Base-by-base conservation (phyloP, 2,797 vertebrate species). In the Jordanella pulchra region DNA sequence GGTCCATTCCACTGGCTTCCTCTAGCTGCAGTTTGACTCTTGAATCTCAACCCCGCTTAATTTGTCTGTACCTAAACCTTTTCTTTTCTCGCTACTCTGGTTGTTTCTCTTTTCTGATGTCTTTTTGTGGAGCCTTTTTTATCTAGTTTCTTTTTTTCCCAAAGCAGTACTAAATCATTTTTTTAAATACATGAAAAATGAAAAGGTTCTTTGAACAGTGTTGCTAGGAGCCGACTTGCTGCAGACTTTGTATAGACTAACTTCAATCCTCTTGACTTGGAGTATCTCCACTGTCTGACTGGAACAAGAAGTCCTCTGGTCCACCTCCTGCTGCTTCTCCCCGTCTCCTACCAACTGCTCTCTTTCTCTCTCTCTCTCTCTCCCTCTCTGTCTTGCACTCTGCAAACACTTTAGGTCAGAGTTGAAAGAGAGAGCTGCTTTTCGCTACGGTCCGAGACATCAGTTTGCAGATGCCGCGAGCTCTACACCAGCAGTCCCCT, bases 1-100 rank as follows among this genome's bases (percentile, higher is more conserved):
- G 93, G 93, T 94, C 95, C 97, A 99, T 99, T 93, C 95, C 93
- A 90, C 86, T 91, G 84, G 81, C 86, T 91, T 72, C 7, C 32
- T 35, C 81, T 83, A 86, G 86, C 88, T 90, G 89, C 93, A 89
- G 89, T 89, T 88, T 84, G 80, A 82, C 84, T 78, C 70, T 75
- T 73, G 27, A 50, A 65, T 76, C 63, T 67, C 28, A 27, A 15
- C 25, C 69, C 82, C 39, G 27, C 32, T 64, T 23, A 18, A 65
- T 67, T 67, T 61, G n/a, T 9, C 4, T 67, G 47, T 14, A 55
- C 58, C 75, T 63, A 39, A 39, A 39, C 35, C 72, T 60, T 65
- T 28, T 51, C 30, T 69, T 27, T 71, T 54, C 69, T 77, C 70
- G 56, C 39, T 53, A 56, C 67, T 75, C 58, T 45, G n/a, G 54